phyloP scores from a whole-genome alignment of 1,140 invertebrate genomes.

The Trypoxylus dichotomus region DNA sequence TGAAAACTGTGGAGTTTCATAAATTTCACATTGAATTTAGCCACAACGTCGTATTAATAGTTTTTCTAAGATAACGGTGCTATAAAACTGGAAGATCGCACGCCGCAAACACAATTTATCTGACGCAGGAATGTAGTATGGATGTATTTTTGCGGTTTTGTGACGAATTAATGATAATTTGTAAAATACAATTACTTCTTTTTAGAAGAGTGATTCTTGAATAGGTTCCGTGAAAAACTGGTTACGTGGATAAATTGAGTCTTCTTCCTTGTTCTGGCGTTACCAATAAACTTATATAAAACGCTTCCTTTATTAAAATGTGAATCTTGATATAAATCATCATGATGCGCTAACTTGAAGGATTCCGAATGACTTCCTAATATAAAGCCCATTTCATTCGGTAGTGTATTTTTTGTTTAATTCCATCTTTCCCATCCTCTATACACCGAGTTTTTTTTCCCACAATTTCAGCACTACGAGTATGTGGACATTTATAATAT shows the following conservation, averaged over 20 bases:
- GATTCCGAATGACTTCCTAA: neutral
- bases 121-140: conserved; percentile 2
- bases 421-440: too few species aligned
- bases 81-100: neutral
- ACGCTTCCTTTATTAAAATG: neutral
- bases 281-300: conserved; percentile 4
- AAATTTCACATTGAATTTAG: neutral
- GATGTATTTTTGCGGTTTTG: conserved; percentile 14
- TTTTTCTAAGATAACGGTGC: conserved; percentile 14
- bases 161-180: conserved; percentile 23
- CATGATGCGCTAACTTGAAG: neutral
- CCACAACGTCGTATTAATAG: neutral
- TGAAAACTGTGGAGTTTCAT: neutral
- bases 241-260: conserved; percentile 1
- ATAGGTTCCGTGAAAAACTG: conserved; percentile 10
- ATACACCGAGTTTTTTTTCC: too few species aligned
- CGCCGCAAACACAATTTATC: conserved; percentile 13
- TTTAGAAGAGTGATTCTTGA: neutral
- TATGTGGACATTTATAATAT: too few species aligned
- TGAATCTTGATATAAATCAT: neutral
- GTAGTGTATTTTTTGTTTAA: too few species aligned
- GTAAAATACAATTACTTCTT: conserved; percentile 12
- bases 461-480: too few species aligned
- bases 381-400: too few species aligned
- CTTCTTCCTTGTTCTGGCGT: conserved; percentile 16